Conservation (phyloP, 2,888 invertebrate species). For the Trachelus troglodyta region DNA sequence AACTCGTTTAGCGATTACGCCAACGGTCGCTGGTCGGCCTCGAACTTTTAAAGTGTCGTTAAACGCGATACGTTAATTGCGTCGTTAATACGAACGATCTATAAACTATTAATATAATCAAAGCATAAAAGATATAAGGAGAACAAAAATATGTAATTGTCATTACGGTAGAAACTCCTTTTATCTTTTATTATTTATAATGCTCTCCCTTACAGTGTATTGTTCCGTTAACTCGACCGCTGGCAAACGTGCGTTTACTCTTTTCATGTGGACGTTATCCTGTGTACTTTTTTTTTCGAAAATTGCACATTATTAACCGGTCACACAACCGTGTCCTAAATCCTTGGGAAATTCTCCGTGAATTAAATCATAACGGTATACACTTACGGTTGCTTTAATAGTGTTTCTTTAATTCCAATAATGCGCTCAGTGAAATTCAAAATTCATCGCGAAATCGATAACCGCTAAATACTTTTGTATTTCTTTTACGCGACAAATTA, state of each 20-base stretch:
- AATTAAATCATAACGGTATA: background rate
- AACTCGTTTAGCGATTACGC: slow-evolving; percentile 37
- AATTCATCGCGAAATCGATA: background rate
- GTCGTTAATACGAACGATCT: background rate
- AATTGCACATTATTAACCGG: background rate
- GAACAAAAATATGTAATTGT: background rate
- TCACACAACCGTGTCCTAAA: background rate
- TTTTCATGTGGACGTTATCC: background rate
- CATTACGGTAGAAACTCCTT: background rate
- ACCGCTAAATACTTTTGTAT: background rate
- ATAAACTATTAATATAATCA: background rate
- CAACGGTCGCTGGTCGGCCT: slow-evolving; percentile 33
- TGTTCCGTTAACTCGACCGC: background rate
- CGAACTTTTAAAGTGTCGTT: slow-evolving; percentile 32
- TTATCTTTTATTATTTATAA: background rate
- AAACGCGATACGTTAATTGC: slow-evolving; percentile 27
- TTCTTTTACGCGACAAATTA: background rate
- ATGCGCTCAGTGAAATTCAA: background rate
- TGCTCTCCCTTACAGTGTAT: background rate
- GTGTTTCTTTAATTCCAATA: background rate
- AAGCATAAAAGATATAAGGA: background rate
- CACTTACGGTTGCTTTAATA: background rate
- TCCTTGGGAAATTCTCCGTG: background rate
- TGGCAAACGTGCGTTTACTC: background rate
- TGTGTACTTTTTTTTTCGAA: background rate